Percentiles rank a stretch among this genome's conserved stretches.
phyloP scores from a whole-genome alignment of 2,888 invertebrate genomes.

The Adelphocoris suturalis region DNA sequence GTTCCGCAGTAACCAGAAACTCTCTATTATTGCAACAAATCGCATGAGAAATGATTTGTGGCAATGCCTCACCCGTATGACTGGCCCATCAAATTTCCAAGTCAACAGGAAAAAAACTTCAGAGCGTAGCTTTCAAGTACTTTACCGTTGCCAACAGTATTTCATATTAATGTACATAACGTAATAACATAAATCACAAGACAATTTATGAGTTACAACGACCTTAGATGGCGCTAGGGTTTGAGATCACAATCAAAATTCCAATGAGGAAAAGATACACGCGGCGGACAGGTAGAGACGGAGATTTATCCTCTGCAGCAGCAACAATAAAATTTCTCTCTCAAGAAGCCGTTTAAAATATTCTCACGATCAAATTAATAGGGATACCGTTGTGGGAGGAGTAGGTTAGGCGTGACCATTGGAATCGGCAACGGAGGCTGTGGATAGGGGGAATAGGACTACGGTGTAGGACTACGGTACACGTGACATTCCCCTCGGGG shows the following conservation, averaged over 20 bases:
- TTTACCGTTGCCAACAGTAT: too few relatives aligned
- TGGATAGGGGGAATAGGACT: neutral
- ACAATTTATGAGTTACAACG: too few relatives aligned
- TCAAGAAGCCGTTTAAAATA: slow-evolving; percentile 59
- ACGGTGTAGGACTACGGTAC: slow-evolving; percentile 48
- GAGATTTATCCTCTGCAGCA: neutral
- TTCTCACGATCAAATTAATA: slow-evolving; percentile 64
- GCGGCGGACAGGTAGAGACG: neutral
- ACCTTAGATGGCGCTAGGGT: neutral
- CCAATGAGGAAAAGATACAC: neutral
- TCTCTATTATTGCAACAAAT: too few relatives aligned
- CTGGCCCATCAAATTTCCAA: too few relatives aligned
- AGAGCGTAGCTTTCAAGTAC: too few relatives aligned
- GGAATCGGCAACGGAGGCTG: slow-evolving; percentile 50
- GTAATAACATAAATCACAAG: too few relatives aligned
- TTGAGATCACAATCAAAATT: slow-evolving; percentile 31
- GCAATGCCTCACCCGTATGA: too few relatives aligned
- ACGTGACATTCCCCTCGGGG: slow-evolving; percentile 57
- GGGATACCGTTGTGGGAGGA: slow-evolving; percentile 59
- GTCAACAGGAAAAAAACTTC: too few relatives aligned
- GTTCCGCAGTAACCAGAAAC: too few relatives aligned
- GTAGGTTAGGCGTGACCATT: slow-evolving; percentile 65
- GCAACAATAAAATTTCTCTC: slow-evolving; percentile 47
- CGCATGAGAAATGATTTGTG: too few relatives aligned
- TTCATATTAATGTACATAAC: too few relatives aligned